These are phyloP conservation scores for Sebastolobus altivelis DNA, from an alignment of 2,797 vertebrate genomes.

Conservation along the genomic window DNA sequence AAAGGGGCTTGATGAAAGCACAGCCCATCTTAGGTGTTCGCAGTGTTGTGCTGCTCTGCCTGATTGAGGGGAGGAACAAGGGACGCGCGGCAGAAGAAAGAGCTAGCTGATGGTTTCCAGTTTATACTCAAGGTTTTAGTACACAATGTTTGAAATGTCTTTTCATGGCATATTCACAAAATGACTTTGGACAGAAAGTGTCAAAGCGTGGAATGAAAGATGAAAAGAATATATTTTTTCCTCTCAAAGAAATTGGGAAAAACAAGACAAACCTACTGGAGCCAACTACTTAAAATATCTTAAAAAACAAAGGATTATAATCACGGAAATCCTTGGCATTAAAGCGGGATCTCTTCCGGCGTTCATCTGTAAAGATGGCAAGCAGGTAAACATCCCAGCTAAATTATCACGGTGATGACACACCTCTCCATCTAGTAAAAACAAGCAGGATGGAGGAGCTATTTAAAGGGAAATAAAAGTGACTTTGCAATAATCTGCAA, in stretches of 20 bases:
- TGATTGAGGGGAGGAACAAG: slow-evolving; percentile 58
- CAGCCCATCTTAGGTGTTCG: slow-evolving; percentile 62
- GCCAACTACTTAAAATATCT: not conserved
- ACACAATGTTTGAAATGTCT: not conserved
- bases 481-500: not conserved
- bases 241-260: not conserved
- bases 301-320: slow-evolving; percentile 5
- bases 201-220: not conserved
- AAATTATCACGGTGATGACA: not conserved
- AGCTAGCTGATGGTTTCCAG: slow-evolving; percentile 11
- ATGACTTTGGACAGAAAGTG: not conserved
- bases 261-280: not conserved
- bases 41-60: slow-evolving; percentile 42
- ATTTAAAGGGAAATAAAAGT: slow-evolving; percentile 1
- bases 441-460: not conserved
- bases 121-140: not conserved
- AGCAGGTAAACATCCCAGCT: slow-evolving; percentile 5
- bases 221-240: not conserved
- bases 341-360: not conserved
- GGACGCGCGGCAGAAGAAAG: slow-evolving; percentile 46
- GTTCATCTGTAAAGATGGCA: slow-evolving; percentile 12
- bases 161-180: not conserved
- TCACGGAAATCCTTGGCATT: slow-evolving; percentile 1
- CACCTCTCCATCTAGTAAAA: not conserved
- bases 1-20: slow-evolving; percentile 62